Evolutionary conservation across 2,888 invertebrate genomes (phyloP).

Genomic region (Drosophila quasianomalipes): DNA sequence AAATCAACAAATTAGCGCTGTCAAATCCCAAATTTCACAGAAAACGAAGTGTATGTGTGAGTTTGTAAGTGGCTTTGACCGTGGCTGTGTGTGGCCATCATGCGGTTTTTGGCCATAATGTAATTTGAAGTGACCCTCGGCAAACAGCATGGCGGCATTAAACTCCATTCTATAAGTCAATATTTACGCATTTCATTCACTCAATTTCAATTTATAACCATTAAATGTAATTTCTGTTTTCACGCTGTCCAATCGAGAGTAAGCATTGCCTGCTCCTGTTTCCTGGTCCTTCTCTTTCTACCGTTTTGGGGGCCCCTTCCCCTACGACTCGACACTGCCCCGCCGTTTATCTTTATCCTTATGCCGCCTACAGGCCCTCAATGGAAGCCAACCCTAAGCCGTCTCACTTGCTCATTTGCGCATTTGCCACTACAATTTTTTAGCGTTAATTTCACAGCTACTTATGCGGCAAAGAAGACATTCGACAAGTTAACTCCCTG

Average conservation of each 20-base stretch:
- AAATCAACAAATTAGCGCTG: constrained; percentile 81
- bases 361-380: not conserved
- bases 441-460: constrained; percentile 77
- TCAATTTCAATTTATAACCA: constrained; percentile 80
- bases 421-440: constrained; percentile 58
- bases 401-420: constrained; percentile 54
- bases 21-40: constrained; percentile 52
- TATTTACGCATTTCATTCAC: constrained; percentile 79
- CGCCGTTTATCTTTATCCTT: constrained; percentile 9
- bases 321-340: not conserved
- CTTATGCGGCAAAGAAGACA: constrained; percentile 67
- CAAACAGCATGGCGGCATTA: constrained; percentile 40
- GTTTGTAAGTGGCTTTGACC: constrained; percentile 1
- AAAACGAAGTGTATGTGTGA: not conserved
- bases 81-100: constrained; percentile 22
- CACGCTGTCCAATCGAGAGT: constrained; percentile 46
- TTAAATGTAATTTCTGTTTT: constrained; percentile 72
- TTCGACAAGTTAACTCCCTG: constrained; percentile 13
- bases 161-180: constrained; percentile 70
- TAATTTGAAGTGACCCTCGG: constrained; percentile 60
- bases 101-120: constrained; percentile 49
- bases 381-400: constrained; percentile 14
- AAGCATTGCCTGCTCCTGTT: constrained; percentile 25
- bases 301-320: not conserved
- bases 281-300: not conserved